Evolutionary conservation across 2,113 vertebrate species (phyloP), one percentile per base, ranked within the genome.

Genomic region (Balaeniceps rex): DNA sequence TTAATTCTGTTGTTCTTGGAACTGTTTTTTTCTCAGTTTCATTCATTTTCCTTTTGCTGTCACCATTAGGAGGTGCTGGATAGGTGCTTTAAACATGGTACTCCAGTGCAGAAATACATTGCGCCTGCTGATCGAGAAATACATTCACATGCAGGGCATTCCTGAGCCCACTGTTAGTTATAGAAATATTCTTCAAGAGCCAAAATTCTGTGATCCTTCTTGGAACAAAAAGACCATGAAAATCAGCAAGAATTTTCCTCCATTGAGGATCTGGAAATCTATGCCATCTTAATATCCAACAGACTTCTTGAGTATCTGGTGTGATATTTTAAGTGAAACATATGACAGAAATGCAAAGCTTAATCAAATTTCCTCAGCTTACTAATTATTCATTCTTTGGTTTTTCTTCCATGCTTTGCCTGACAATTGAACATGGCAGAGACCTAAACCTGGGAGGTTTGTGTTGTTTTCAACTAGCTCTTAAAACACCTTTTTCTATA

Each of bases 181-280:
- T 5, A 92, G 81, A 93, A 95, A 91, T 92, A 92, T 54, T 91
- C 82, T 89, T 84, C 66, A 46, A 58, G 40, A 97, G 81, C 82
- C 95, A 95, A 91, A 91, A 91, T 95, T 76, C 54, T 88, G 71
- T 80, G 91, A 94, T 93, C 78, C 38, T 87, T 89, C 75, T 83
- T 95, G 91, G 95, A 97, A 91, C 51, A 91, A 76, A 87, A 90
- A 82, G 69, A 65, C 58, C 81, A 86, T 66, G 87, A 95, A 97
- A 96, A 88, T 86, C 83, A 91, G 52, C 40, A 84, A 87, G 47
- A 88, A 80, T 85, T 97, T 93, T 78, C 58, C 75, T 95, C 58
- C 40, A 36, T 15, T 77, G 82, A 95, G 51, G 87, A 95, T 87
- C 58, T 90, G 75, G 38, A 85, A 91, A 90, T 89, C 89, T 74